These are phyloP conservation scores for Nyctereutes procyonoides DNA, from an alignment of 2,113 vertebrate species.

Conservation along the genomic window DNA sequence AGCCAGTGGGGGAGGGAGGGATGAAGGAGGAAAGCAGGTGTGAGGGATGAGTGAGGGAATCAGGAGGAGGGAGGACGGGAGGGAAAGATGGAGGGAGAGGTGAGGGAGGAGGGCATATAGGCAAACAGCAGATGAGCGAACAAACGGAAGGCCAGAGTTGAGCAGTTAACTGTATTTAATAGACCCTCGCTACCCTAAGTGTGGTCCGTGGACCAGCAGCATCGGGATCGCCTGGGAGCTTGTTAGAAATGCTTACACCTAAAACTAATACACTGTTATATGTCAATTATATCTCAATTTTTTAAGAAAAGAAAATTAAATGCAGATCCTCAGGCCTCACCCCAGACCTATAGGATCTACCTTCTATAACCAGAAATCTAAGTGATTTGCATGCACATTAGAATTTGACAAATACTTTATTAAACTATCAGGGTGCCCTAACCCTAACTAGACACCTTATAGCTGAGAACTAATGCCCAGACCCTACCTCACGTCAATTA, in stretches of 20 bases:
- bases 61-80: not conserved
- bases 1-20: not conserved
- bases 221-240: accelerated
- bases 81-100: not conserved
- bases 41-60: not conserved
- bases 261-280: not conserved
- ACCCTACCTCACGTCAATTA: not conserved
- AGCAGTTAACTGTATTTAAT: no score
- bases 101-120: not conserved
- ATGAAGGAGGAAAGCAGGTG: not conserved
- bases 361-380: not conserved
- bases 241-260: not conserved
- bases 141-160: not conserved
- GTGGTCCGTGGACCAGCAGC: not conserved
- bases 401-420: not conserved
- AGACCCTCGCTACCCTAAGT: not conserved
- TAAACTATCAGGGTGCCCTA: not conserved
- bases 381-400: not conserved
- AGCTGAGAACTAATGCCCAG: not conserved
- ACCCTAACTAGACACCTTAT: not conserved
- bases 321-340: not conserved
- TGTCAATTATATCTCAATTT: not conserved
- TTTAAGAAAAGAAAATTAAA: not conserved
- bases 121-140: not conserved
- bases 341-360: not conserved